Evolutionary conservation across 2,888 invertebrate genomes (phyloP), one percentile per base, ranked within the genome.

Genomic region (Carabus problematicus): DNA sequence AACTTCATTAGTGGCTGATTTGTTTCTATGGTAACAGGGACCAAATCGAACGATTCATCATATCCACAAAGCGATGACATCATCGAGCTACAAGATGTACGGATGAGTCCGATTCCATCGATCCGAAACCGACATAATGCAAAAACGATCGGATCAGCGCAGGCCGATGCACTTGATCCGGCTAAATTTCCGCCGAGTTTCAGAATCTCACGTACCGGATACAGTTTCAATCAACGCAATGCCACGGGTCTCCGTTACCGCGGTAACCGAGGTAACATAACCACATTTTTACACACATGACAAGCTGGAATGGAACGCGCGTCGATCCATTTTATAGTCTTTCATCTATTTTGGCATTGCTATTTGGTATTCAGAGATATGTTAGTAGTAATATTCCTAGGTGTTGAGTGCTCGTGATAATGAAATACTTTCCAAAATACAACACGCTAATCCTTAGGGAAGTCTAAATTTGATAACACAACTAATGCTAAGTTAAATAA

Each of bases 31-130:
- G 12, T 16, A 14, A 16, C 52, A 52, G 52, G 81, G 75, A 82
- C 82, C 78, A 84, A 83, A 77, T 73, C 78, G 11, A 76, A 75
- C 60, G 78, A 80, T 80, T 45, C 78, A 72, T n/a, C n/a, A 76
- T 78, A 59, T 79, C 71, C 75, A n/a, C 74, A 75, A 68, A 79
- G 76, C 64, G 90, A 91, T 75, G 94, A 95, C 79, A 95, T 96
- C 76, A 95, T 95, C 77, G 95, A 96, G 78, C 86, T 97, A 64
- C 92, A 95, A 78, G 96, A 97, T 79, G 86, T 93, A 47, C 85
- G 91, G 75, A 88, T 94, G 87, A 93, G 93, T 75, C 94, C 94
- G 16, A 89, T 94, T 82, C 93, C 91, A 75, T 94, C 88, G 75
- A 90, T 89, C 78, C 86, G 90, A 74, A 90, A 82, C 84, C 87